Evolutionary conservation across 2,113 vertebrate genomes (phyloP), one percentile per base, ranked within the genome.

Genomic region (Nibea coibor): DNA sequence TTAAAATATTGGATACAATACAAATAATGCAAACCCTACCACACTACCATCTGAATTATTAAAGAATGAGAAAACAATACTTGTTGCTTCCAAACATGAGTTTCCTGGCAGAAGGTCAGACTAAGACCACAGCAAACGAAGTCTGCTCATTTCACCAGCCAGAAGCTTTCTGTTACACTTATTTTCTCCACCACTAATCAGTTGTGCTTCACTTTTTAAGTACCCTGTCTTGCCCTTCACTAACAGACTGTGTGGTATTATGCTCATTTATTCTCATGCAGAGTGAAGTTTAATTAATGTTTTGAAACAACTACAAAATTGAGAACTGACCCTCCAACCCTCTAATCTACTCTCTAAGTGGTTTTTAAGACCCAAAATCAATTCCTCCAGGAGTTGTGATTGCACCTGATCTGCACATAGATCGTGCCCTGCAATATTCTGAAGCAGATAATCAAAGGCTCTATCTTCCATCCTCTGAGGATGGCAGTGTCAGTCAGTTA

Each of bases 341-440:
- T 72, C 14, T 76, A 81, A 86, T 83, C 80, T 35, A 26, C 54
- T 82, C 45, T 50, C n/a, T 42, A 74, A 87, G 70, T 64, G 57
- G 45, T 78, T 88, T 72, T 75, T 54, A 42, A 72, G 28, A 64
- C 58, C n/a, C 14, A 31, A 61, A 78, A 75, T 81, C 82, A 22
- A 19, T 28, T 81, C 43, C 43, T 77, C 5, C n/a, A 35, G 28
- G 71, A 79, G 43, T 39, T 83, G 12, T 72, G 75, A 63, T 68
- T 70, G 58, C 58, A 82, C 76, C 31, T 61, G 71, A 75, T 69
- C 35, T 45, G 59, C 47, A 63, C 62, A 50, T 11, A 57, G 31
- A 42, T 10, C 39, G 51, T 65, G 16, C 42, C 39, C 42, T 43
- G 51, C 31, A 14, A 9, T 39, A 62, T 75, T 78, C 48, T 71